Evolutionary conservation across 2,113 vertebrate species (phyloP).

Genomic region (Onychorhynchus coronatus): DNA sequence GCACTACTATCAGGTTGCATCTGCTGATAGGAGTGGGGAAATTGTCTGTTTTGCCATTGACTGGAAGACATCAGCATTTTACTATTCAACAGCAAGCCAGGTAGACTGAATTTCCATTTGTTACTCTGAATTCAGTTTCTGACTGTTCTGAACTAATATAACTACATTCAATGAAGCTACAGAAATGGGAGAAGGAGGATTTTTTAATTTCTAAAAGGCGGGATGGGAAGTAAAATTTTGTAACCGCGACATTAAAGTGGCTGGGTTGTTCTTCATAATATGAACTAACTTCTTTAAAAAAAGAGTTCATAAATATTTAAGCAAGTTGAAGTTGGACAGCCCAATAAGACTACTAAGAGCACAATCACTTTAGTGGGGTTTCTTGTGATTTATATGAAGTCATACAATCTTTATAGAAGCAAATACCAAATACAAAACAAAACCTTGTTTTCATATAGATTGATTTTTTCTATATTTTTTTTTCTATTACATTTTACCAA

Average conservation of each 20-base stretch:
- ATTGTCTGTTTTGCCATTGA: not conserved
- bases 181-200: not conserved
- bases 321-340: not conserved
- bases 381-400: not conserved
- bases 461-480: not conserved
- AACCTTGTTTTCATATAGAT: not conserved
- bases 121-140: not conserved
- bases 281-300: not conserved
- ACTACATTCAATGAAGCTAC: not conserved
- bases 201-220: not conserved
- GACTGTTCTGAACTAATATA: not conserved
- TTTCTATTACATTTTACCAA: not conserved
- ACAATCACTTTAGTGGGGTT: not conserved
- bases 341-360: not conserved
- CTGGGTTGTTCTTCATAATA: not conserved
- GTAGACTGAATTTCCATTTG: not conserved
- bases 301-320: not conserved
- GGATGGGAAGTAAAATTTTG: not conserved
- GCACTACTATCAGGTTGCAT: not conserved
- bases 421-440: not conserved
- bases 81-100: not conserved
- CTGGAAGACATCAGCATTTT: not conserved
- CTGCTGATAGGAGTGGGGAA: not conserved
- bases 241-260: not conserved
- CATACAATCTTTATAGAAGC: not conserved